Evolutionary conservation across 2,797 vertebrate species (phyloP), one percentile per base, ranked within the genome.

Genomic region (Limosa lapponica): DNA sequence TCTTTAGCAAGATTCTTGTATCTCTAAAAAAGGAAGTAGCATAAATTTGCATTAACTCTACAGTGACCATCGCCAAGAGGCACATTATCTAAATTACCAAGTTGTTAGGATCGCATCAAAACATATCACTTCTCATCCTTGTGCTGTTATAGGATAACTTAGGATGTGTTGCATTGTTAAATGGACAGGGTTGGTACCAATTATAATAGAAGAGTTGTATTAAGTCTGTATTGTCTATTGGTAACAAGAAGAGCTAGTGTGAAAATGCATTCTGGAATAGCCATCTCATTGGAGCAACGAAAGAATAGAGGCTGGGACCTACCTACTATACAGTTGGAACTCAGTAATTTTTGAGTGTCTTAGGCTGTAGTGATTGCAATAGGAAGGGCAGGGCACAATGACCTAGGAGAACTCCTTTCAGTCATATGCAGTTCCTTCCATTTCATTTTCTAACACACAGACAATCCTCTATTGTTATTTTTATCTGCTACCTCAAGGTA

Each of bases 401-500:
- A 75, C 37, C 32, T 46, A 25, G 62, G 58, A 82, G 55, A 15
- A 34, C n/a, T 61, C 22, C 37, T 28, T 52, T 82, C 58, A 43
- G 77, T 83, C 73, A 48, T 11, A 17, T 61, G 16, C 32, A 25
- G 16, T 89, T 88, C 87, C 79, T 92, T 88, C 64, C 23, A 25
- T 93, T 82, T 89, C 9, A 59, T 87, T 89, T 93, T 80, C 43
- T 80, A 78, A 30, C 78, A 25, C 27, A 7, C 25, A 49, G 34
- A 22, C 34, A 51, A 22, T 89, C 18, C 46, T 89, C 78, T 95
- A 25, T 54, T 84, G 86, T 82, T 61, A 82, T 89, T 96, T 96
- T 94, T 92, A 81, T 91, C 71, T 93, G 55, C 61, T 69, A 41
- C 64, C 25, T 89, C 80, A 90, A 90, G 78, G 57, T 75, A 65